Evolutionary conservation across 1,140 invertebrate genomes (phyloP).

Genomic region (Diachasma alloeum): DNA sequence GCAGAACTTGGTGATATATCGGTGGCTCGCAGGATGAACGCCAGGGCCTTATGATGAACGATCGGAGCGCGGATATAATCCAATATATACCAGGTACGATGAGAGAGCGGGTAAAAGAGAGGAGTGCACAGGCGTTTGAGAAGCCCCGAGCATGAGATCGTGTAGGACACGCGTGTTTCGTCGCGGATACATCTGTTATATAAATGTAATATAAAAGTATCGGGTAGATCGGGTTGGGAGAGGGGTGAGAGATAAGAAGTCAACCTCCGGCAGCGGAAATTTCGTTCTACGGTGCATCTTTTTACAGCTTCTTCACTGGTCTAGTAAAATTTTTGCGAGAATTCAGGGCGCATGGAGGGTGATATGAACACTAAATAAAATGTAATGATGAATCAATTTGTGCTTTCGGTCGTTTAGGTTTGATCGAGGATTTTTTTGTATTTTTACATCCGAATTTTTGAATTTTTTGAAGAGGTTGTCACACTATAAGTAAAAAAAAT

Average conservation of each 20-base stretch:
- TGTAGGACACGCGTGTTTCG: background rate
- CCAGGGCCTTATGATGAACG: slow-evolving; percentile 19
- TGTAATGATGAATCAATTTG: too few relatives aligned
- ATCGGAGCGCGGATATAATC: slow-evolving; percentile 6
- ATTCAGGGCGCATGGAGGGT: too few relatives aligned
- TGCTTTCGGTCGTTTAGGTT: too few relatives aligned
- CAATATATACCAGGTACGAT: background rate
- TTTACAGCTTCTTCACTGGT: background rate
- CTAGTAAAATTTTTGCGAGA: too few relatives aligned
- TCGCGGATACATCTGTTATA: background rate
- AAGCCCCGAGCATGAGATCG: background rate
- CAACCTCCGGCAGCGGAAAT: background rate
- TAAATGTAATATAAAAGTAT: background rate
- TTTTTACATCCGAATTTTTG: too few relatives aligned
- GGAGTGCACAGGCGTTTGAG: background rate
- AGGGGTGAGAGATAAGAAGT: background rate
- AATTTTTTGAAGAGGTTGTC: too few relatives aligned
- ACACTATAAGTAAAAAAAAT: too few relatives aligned
- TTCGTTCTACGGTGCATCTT: background rate
- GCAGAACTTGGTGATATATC: slow-evolving; percentile 3
- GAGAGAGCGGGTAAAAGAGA: background rate
- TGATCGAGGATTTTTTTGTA: too few relatives aligned
- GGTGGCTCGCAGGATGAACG: slow-evolving; percentile 9
- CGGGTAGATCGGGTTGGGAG: background rate
- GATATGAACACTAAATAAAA: too few relatives aligned